Evolutionary conservation across 92 coral and sea anemone genomes (phyloP), one percentile per base, ranked within the genome.

Genomic region (Galaxea fascicularis): DNA sequence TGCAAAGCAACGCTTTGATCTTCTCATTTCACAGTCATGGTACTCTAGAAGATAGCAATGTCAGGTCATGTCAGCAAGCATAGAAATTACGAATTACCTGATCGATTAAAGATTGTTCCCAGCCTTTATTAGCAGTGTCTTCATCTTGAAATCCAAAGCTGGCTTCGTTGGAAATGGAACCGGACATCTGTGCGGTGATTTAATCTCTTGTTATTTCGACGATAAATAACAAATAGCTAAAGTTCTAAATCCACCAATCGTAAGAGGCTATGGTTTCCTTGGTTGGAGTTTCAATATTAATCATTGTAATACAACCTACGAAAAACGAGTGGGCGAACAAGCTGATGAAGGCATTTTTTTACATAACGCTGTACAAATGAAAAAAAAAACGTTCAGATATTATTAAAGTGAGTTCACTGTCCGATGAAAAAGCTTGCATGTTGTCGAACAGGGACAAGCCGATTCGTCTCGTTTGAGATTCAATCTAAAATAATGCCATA

Each of bases 161-260:
- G 84, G 74, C 75, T 39, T 79, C 51, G 31, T 56, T 79, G 58
- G 75, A 79, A 79, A 52, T 66, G 49, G 47, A 66, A 29, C 41
- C 65, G 52, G 30, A 79, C 84, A 79, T 79, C 75, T 79, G 84
- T 67, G 29, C 60, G 70, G 22, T 65, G 66, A 65, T 30, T 65
- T 67, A 66, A 79, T 79, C 74, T 52, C 84, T 53, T 66, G 74
- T 79, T 52, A 65, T 79, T 57, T 52, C 5, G 30, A 66, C 11
- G 59, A 79, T 79, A 79, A 67, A 79, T 79, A 67, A 51, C 84
- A 67, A 49, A 66, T 79, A 66, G 51, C 65, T 49, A n/a, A 51
- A 66, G 53, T 49, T 21, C 46, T 5, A 29, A 31, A 8, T 30
- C 84, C 14, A 79, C 84, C 84, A 79, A 79, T 79, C 57, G 17